A percentile compares a stretch with the other conserved stretches of the same genome.
phyloP scores from a whole-genome alignment of 2,113 vertebrate genomes.

The Stictonetta naevosa region DNA sequence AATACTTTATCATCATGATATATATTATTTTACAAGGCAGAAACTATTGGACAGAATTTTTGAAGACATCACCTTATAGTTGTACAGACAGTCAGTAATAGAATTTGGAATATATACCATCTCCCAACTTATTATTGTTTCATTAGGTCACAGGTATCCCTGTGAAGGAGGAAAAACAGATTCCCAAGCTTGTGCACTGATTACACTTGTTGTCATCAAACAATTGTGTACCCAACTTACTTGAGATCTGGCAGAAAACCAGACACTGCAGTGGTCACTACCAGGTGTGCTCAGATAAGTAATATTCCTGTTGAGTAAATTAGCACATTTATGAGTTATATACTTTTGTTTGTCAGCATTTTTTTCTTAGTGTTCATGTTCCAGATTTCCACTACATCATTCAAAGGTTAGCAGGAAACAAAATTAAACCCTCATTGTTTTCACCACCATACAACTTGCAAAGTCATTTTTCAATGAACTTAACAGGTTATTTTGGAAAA shows the following conservation, averaged over 20 bases:
- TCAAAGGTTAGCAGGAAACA: conserved; percentile 43
- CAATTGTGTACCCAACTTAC: background rate
- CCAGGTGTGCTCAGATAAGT: background rate
- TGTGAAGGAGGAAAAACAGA: background rate
- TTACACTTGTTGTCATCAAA: background rate
- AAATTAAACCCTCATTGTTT: conserved; percentile 50
- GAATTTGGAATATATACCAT: background rate
- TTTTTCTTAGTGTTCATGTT: background rate
- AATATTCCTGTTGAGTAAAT: conserved; percentile 29
- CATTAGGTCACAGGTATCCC: background rate
- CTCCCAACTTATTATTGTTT: background rate
- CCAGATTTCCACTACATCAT: conserved; percentile 53
- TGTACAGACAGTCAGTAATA: background rate
- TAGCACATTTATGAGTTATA: conserved; percentile 38
- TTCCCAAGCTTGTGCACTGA: background rate
- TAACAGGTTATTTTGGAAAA: conserved; percentile 43
- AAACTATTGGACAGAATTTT: background rate
- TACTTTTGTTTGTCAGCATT: conserved; percentile 45
- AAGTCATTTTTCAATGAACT: conserved; percentile 52
- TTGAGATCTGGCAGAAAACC: background rate
- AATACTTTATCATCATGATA: background rate
- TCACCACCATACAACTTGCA: conserved; percentile 10
- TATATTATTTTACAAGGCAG: background rate
- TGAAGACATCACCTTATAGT: background rate
- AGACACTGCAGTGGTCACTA: background rate